Evolutionary conservation across 92 coral and sea anemone genomes (phyloP).

Genomic region (Desmophyllum pertusum): DNA sequence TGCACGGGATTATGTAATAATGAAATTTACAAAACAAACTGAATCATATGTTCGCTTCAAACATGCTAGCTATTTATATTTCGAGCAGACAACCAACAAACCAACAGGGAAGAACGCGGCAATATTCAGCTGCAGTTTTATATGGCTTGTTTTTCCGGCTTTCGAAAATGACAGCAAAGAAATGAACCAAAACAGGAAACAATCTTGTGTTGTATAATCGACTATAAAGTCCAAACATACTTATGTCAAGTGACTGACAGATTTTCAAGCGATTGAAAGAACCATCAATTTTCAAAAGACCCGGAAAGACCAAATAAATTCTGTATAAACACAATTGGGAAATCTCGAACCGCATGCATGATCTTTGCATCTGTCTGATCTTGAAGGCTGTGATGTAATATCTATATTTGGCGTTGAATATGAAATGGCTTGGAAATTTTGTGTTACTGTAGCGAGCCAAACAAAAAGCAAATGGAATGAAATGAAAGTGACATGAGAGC

Average conservation of each 20-base stretch:
- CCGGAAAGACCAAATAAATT: background rate
- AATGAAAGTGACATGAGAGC: background rate
- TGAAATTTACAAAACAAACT: too few relatives aligned
- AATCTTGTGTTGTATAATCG: too few relatives aligned
- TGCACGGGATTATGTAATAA: background rate
- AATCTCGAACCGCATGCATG: background rate
- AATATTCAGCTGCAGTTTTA: too few relatives aligned
- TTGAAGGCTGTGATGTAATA: constrained; percentile 6
- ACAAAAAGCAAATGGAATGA: background rate
- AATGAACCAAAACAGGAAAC: background rate
- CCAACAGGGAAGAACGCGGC: background rate
- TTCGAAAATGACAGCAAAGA: background rate
- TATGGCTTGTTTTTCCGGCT: background rate
- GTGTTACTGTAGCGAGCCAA: background rate
- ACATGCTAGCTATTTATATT: background rate
- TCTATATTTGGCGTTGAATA: constrained; percentile 14
- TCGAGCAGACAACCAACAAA: background rate
- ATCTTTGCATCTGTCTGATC: background rate
- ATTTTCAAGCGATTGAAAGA: background rate
- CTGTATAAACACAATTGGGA: background rate
- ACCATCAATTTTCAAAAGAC: background rate
- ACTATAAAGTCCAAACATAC: background rate
- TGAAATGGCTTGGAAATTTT: background rate
- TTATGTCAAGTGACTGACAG: background rate
- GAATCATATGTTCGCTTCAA: background rate